A percentile compares a stretch with the other conserved stretches of the same genome.
phyloP scores from a whole-genome alignment of 2,888 invertebrate genomes.

The Lamproptera curius region DNA sequence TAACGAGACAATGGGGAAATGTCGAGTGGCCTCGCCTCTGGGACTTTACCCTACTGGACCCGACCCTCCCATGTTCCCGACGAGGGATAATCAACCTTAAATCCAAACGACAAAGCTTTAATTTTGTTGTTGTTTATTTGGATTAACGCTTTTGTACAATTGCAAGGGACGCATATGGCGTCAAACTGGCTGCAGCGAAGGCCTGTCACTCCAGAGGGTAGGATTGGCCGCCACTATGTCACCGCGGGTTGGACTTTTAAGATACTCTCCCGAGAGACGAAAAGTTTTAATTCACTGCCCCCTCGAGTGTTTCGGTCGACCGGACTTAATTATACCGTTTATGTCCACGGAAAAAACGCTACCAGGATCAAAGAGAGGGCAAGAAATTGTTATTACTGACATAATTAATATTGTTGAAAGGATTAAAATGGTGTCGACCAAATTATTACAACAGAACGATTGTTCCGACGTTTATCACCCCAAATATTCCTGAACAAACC shows the following conservation, averaged over 20 bases:
- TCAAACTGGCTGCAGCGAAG: slow-evolving; percentile 71
- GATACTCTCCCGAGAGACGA: slow-evolving; percentile 37
- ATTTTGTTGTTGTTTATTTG: slow-evolving; percentile 34
- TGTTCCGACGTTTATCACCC: too few species aligned
- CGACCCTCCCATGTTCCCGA: slow-evolving; percentile 41
- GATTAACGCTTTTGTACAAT: slow-evolving; percentile 44
- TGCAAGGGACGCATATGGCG: slow-evolving; percentile 65
- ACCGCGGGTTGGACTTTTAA: slow-evolving; percentile 45
- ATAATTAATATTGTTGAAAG: too few species aligned
- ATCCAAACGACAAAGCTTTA: slow-evolving; percentile 38
- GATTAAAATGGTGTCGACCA: too few species aligned
- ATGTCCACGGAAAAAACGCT: slow-evolving; percentile 7
- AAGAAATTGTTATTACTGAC: too few species aligned
- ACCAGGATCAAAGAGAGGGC: slow-evolving; percentile 6
- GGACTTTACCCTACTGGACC: slow-evolving; percentile 66
- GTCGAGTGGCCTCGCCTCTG: slow-evolving; percentile 74
- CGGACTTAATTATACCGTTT: slow-evolving; percentile 23
- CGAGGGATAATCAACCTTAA: slow-evolving; percentile 49
- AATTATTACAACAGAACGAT: too few species aligned
- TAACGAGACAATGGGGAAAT: slow-evolving; percentile 79
- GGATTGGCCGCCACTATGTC: slow-evolving; percentile 67
- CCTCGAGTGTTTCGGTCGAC: slow-evolving; percentile 19
- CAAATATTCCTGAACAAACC: too few species aligned
- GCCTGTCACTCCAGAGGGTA: slow-evolving; percentile 66
- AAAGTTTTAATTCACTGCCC: slow-evolving; percentile 23